Evolutionary conservation across 2,888 invertebrate genomes (phyloP), one percentile per base, ranked within the genome.

Genomic region (Rhagophthalmus giganteus): DNA sequence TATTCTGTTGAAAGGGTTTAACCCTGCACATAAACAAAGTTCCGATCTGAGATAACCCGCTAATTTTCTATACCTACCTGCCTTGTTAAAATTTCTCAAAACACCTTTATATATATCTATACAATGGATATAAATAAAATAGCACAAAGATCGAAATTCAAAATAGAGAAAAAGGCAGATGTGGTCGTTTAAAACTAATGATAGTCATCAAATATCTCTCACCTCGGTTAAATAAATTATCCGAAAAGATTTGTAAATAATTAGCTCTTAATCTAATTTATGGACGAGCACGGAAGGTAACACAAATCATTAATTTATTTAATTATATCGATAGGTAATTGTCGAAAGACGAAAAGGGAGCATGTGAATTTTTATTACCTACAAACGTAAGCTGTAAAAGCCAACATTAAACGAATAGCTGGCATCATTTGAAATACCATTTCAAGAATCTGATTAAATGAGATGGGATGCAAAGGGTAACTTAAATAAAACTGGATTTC

Each of bases 1-100:
- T 41, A 41, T 42, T 46, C 47, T 45, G 59, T 50, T 52, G 59
- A 59, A 57, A 59, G 59, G 58, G 54, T 55, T 56, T 40, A 47
- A 42, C 42, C 53, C 48, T 48, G 12, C 38, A 38, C 53, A 54
- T 47, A 50, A 47, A 54, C 27, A 27, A 57, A 31, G 39, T 44
- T 49, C 25, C 26, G 57, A 54, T 56, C 52, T 16, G 12, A 47
- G 47, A 51, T 50, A 57, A 51, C 24, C 46, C 2, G 35, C 48
- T 39, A 57, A 47, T 54, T 49, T 38, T 47, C 37, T 47, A 47
- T 55, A 54, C 44, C 52, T 49, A 50, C 44, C 52, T 49, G 54
- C 27, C 47, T 54, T 54, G 50, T 54, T 51, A 54, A 50, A 31
- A 49, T 45, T 50, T 45, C 27, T 47, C 38, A 20, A 54, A 44